Evolutionary conservation across 2,113 vertebrate genomes (phyloP), one percentile per base, ranked within the genome.

Genomic region (western clawed frog (Xenopus tropicalis)): DNA sequence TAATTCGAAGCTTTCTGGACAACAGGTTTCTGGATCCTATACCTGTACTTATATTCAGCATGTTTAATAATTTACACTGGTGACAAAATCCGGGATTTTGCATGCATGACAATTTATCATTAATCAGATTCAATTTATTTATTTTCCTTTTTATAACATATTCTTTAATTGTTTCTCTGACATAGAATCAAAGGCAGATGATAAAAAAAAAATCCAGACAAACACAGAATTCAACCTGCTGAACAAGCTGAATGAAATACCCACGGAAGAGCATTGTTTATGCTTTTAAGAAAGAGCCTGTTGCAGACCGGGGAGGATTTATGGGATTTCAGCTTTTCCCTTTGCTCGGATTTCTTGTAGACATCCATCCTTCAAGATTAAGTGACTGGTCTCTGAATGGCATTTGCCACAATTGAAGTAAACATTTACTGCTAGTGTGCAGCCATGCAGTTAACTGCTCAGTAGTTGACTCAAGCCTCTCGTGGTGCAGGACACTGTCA

Each of bases 391-490:
- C 78, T 85, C 77, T 86, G 86, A 88, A 82, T 88, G 86, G 82
- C 87, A 86, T 82, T 87, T 85, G 81, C 82, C 83, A 85, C 86
- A 81, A 88, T 85, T 82, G 85, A 85, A 87, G 80, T 87, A 84
- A 88, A 83, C 86, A 80, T 85, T 86, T 83, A 81, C 84, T 86
- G 86, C 85, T 83, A 87, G 83, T 88, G 89, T 80, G 88, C 85
- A 89, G 82, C 86, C 88, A 89, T 86, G 91, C 88, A 85, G 86
- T 83, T 90, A 90, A 89, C 83, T 82, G 82, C 79, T 87, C 83
- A 81, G 84, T 87, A 86, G 84, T 86, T 90, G 81, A 85, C 79
- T 81, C 77, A 78, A 83, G 88, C 88, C 90, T 89, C 89, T 85
- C 62, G 86, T 84, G 87, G 85, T 88, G 83, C 86, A 83, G 86